Evolutionary conservation across 2,888 invertebrate species (phyloP), one percentile per base, ranked within the genome.

Genomic region (Halictus quadricinctus): DNA sequence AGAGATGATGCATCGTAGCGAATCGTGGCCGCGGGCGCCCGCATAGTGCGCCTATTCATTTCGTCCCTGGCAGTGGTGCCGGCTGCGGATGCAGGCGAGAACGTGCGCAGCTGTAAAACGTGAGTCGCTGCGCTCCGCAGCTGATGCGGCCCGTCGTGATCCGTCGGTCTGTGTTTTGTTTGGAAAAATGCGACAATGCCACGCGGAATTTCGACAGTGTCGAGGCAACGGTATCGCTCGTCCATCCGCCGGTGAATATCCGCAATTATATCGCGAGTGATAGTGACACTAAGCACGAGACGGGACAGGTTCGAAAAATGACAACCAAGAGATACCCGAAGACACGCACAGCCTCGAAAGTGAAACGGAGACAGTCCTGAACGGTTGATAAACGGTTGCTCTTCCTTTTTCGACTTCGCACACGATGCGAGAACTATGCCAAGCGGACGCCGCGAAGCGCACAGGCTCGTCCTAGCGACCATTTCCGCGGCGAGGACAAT

Each of bases 61-160:
- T 78, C 88, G 83, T 66, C 80, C 83, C 83, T 88, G 89, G 50
- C 66, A 80, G 80, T 81, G 81, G 82, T 88, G 88, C 84, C 88
- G 88, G 86, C 88, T 86, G 86, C 83, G 88, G 84, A 84, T 87
- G 90, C 89, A 83, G 77, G 81, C 88, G 89, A 89, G 91, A 91
- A 91, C 91, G 90, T 91, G 91, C 87, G 91, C 89, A 91, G 91
- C 91, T 92, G 91, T 90, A 89, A 90, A 91, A 89, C 88, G 90
- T 87, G 91, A 92, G 92, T 90, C 87, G 88, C 87, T 85, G 91
- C 87, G 88, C 83, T 90, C 77, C 84, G 91, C 90, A 91, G 87
- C 89, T 89, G 89, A 89, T 90, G 90, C 90, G 82, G 80, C 73
- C 72, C 69, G 72, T 79, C 58, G 87, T 73, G 79, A 74, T 83